phyloP scores from a whole-genome alignment of 2,888 invertebrate species.

The Apamea epomidion region DNA sequence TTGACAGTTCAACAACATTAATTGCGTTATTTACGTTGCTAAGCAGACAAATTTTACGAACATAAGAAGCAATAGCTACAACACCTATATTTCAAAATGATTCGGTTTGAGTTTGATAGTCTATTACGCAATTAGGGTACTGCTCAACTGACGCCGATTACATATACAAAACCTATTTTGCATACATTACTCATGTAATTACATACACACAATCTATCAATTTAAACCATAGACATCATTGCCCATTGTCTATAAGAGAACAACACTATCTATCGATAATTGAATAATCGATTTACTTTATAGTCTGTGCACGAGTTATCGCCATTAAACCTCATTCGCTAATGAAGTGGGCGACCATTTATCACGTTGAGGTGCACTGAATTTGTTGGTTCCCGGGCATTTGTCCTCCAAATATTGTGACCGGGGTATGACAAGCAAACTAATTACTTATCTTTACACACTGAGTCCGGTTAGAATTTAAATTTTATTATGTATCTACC shows the following conservation, averaged over 20 bases:
- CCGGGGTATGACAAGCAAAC: conserved; percentile 60
- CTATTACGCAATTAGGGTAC: neutral
- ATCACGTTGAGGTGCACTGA: conserved; percentile 55
- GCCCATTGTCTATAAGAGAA: conserved; percentile 15
- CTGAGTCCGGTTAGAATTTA: conserved; percentile 16
- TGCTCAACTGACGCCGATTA: neutral
- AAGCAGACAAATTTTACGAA: too few relatives aligned
- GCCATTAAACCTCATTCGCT: conserved; percentile 61
- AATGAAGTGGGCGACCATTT: conserved; percentile 64
- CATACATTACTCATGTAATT: neutral
- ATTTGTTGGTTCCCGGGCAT: conserved; percentile 54
- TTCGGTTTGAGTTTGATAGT: neutral
- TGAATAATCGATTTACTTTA: conserved; percentile 50
- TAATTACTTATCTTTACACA: conserved; percentile 55
- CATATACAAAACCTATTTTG: neutral
- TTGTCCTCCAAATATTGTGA: conserved; percentile 61
- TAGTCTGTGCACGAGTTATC: conserved; percentile 47
- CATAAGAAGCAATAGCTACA: neutral
- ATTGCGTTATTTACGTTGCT: neutral
- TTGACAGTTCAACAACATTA: neutral
- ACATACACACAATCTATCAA: neutral
- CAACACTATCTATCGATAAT: conserved; percentile 54
- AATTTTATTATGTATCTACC: neutral
- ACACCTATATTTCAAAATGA: neutral
- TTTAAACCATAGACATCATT: conserved; percentile 15